phyloP scores from a whole-genome alignment of 1,140 invertebrate species.

The Pomacea maculata region DNA sequence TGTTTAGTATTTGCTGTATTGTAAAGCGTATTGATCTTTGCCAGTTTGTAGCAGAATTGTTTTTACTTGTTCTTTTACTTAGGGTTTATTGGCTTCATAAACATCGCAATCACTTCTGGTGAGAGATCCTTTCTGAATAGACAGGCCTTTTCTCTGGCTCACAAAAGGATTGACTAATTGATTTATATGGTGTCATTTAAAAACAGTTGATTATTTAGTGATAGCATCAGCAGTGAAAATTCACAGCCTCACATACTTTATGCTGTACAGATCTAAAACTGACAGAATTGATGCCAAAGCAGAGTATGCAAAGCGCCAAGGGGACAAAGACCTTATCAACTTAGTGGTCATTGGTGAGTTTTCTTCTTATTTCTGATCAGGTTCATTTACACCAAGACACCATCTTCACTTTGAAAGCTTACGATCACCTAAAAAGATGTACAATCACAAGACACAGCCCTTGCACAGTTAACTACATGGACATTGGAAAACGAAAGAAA shows the following conservation, averaged over 20 bases:
- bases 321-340: conserved; percentile 87
- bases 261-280: conserved; percentile 63
- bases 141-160: too few species aligned
- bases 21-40: too few species aligned
- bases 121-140: too few species aligned
- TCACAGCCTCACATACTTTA: neutral
- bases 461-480: too few species aligned
- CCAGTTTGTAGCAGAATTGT: too few species aligned
- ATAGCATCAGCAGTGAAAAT: neutral
- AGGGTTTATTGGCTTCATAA: too few species aligned
- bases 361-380: neutral
- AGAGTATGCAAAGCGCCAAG: conserved; percentile 79
- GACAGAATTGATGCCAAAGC: conserved; percentile 61
- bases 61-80: too few species aligned
- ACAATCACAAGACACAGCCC: neutral
- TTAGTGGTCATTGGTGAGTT: conserved; percentile 83
- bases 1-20: too few species aligned
- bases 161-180: neutral
- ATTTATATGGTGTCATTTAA: neutral
- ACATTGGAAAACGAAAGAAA: too few species aligned
- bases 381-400: too few species aligned
- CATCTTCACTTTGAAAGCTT: neutral
- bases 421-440: neutral
- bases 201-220: neutral
- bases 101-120: too few species aligned